Base-by-base conservation (phyloP, 2,888 invertebrate species). In the Microctonus hyperodae region DNA sequence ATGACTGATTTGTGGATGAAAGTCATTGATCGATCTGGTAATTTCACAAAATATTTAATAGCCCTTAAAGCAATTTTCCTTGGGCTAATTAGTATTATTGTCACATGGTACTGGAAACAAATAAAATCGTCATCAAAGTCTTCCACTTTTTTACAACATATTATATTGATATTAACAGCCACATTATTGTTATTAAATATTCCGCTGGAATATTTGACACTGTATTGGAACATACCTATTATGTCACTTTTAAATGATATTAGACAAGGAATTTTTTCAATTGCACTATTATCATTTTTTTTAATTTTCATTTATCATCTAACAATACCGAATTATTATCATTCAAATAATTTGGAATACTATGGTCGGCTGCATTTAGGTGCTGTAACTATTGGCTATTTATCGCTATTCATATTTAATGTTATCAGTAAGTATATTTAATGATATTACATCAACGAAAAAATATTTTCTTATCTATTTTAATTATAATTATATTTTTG, bases 391-490 rank as follows among this genome's bases (percentile, higher is more conserved):
- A 90, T 93, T 71, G 97, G 97, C 11, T 98, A 97, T 78, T 82
- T 94, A 7, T 95, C 96, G n/a, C 85, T 98, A 33, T 92, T 99
- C 75, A 89, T 97, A 58, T 99, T 98, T 83, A 98, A 99, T 81
- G n/a, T n/a, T n/a, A n/a, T n/a, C n/a, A n/a, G n/a, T n/a, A n/a
- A n/a, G n/a, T n/a, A 91, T 99, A 87, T 97, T 96, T 78, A 98
- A 99, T 85, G 89, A 96, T 62, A 99, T 99, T 3, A 92, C 96
- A n/a, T 0, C 98, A 99, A 84, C 86, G 99, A 61, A 88, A 91
- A 31, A 98, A 99, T 85, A 98, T 99, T 6, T 99, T 99, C 85
- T 98, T 96, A 84, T 97, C 97, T 0, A 96, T 99, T 78, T 99
- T 98, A 99, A 93, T 96, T 1, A 95, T 96, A 1, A 92, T 92